A percentile compares a stretch with the other conserved stretches of the same genome.
These are phyloP conservation scores for Diadema setosum DNA, from an alignment of 35 echinoderm and acorn worm genomes.

Conservation along the genomic window DNA sequence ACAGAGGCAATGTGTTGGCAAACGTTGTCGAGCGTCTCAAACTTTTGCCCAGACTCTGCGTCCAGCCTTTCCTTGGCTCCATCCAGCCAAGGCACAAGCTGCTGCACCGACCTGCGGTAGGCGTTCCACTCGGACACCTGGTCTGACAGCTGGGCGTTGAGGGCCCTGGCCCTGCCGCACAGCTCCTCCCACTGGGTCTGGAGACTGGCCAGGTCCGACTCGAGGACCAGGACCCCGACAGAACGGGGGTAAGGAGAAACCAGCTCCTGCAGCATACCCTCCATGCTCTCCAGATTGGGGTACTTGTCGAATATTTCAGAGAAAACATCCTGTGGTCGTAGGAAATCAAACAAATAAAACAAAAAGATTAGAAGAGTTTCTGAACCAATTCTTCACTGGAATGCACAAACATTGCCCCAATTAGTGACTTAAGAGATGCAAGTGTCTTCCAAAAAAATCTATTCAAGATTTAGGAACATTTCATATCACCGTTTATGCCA, in stretches of 20 bases:
- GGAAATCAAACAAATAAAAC: background rate
- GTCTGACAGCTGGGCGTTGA: background rate
- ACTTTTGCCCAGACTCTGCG: background rate
- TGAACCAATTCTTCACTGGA: too few species aligned
- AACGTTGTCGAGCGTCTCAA: constrained; percentile 38
- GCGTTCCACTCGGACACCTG: constrained; percentile 43
- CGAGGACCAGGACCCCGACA: constrained; percentile 1
- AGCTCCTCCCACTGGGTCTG: constrained; percentile 42
- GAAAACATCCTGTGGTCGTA: constrained; percentile 37
- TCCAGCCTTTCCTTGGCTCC: constrained; percentile 37
- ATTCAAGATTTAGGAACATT: too few species aligned
- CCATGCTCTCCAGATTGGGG: constrained; percentile 14
- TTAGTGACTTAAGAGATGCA: too few species aligned
- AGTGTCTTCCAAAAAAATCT: too few species aligned
- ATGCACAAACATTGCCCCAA: too few species aligned
- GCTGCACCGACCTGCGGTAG: constrained; percentile 44
- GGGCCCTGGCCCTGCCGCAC: constrained; percentile 18
- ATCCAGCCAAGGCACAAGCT: constrained; percentile 42
- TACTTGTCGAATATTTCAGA: constrained; percentile 65
- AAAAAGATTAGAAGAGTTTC: too few species aligned
- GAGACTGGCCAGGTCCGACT: constrained; percentile 1
- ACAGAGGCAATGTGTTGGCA: background rate
- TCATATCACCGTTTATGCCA: too few species aligned
- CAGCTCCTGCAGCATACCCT: constrained; percentile 5
- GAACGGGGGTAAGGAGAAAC: background rate